These are phyloP conservation scores for Seira sanloemensis DNA, from an alignment of 2,888 invertebrate genomes.

Conservation along the genomic window DNA sequence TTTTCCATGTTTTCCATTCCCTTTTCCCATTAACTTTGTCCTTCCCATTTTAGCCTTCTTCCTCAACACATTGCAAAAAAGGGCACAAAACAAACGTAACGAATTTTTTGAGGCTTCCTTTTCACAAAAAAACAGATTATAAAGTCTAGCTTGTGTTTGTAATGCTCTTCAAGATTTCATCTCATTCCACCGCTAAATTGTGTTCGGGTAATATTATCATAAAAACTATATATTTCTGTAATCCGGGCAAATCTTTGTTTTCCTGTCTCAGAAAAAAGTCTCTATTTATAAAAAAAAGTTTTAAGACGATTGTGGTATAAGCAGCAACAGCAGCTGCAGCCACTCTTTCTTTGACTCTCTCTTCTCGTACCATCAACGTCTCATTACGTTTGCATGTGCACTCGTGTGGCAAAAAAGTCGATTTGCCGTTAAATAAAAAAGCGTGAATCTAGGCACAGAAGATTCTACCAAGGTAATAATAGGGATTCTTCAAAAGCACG, in stretches of 20 bases:
- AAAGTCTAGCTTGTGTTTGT: too few relatives aligned
- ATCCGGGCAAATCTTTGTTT: conserved; percentile 4
- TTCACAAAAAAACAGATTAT: too few relatives aligned
- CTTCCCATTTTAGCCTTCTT: too few relatives aligned
- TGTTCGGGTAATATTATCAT: conserved; percentile 9
- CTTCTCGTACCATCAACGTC: not conserved
- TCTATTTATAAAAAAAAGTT: conserved; percentile 5
- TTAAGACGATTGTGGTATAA: not conserved
- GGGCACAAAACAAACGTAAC: too few relatives aligned
- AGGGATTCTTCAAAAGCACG: not conserved
- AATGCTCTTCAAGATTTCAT: conserved; percentile 16
- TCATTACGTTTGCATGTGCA: conserved; percentile 11
- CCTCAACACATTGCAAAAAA: too few relatives aligned
- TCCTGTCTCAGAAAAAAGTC: not conserved
- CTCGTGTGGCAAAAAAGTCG: conserved; percentile 13
- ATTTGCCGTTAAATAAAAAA: conserved; percentile 16
- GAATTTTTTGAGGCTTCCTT: too few relatives aligned
- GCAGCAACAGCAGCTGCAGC: not conserved
- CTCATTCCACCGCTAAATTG: not conserved
- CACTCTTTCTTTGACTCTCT: not conserved
- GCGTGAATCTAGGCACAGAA: not conserved
- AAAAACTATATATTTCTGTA: conserved; percentile 9
- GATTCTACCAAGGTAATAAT: not conserved
- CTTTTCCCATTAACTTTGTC: too few relatives aligned
- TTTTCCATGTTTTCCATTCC: too few relatives aligned